Percentiles rank a stretch among this genome's conserved stretches.
Evolutionary conservation across 2,888 invertebrate species (phyloP).

Genomic region (Exocentrus adspersus): DNA sequence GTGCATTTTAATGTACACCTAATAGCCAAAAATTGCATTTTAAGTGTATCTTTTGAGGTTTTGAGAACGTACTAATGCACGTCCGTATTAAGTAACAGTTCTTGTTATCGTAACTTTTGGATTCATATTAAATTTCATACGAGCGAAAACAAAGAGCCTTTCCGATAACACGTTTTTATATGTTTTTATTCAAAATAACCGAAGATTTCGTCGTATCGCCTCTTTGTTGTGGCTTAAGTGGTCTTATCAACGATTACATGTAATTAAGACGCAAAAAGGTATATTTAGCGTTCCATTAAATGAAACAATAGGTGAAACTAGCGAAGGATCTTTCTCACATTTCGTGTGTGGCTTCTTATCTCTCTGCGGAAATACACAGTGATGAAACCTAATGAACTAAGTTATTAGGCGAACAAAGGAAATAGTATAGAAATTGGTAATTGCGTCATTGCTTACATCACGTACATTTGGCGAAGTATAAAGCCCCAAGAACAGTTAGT

Average conservation of each 20-base stretch:
- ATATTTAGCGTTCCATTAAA: conserved; percentile 13
- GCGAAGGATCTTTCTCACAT: conserved; percentile 1
- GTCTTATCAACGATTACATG: conserved; percentile 13
- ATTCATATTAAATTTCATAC: background rate
- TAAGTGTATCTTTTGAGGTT: conserved; percentile 5
- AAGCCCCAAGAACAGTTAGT: too few species aligned
- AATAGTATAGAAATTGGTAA: conserved; percentile 7
- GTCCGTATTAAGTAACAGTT: background rate
- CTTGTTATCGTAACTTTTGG: background rate
- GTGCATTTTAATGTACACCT: background rate
- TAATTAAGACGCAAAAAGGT: conserved; percentile 19
- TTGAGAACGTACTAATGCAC: conserved; percentile 1
- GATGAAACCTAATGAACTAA: conserved; percentile 5
- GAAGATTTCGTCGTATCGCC: conserved; percentile 8
- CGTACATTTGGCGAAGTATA: too few species aligned
- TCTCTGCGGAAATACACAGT: conserved; percentile 3
- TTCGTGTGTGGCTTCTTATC: conserved; percentile 11
- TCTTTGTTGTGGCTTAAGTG: conserved; percentile 19
- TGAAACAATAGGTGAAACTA: conserved; percentile 7
- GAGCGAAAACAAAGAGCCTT: conserved; percentile 1
- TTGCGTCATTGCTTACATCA: conserved; percentile 7
- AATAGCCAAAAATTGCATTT: background rate
- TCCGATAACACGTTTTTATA: conserved; percentile 8
- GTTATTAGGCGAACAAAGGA: conserved; percentile 9
- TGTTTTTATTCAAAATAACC: conserved; percentile 12